These are phyloP conservation scores for Zaprionus kolodkinae DNA, from an alignment of 1,140 invertebrate genomes.

Conservation along the genomic window DNA sequence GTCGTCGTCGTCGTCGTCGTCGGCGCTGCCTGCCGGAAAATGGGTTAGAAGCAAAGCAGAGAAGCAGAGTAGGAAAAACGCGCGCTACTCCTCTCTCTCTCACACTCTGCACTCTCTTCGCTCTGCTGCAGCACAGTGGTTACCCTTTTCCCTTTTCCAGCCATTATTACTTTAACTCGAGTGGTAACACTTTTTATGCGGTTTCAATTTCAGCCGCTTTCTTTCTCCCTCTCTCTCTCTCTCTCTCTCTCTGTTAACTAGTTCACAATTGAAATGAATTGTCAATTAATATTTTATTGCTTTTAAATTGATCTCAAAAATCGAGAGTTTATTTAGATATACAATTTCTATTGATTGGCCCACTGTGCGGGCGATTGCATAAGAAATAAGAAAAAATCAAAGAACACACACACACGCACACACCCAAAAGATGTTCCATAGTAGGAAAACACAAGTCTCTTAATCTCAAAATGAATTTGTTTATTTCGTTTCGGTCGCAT, in stretches of 20 bases:
- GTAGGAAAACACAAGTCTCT: conserved; percentile 30
- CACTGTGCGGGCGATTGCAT: conserved; percentile 76
- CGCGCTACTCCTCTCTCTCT: too few species aligned
- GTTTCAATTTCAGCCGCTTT: conserved; percentile 40
- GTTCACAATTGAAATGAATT: conserved; percentile 69
- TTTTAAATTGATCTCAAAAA: conserved; percentile 66
- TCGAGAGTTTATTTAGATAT: conserved; percentile 28
- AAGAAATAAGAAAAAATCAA: conserved; percentile 69
- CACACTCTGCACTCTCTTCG: neutral
- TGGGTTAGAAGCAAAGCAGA: conserved; percentile 55
- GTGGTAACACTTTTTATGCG: conserved; percentile 34
- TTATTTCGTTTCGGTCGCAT: conserved; percentile 67
- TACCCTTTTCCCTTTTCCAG: conserved; percentile 50
- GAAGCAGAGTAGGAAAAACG: conserved; percentile 27
- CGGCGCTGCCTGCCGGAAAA: conserved; percentile 50
- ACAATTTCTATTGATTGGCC: conserved; percentile 17
- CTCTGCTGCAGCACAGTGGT: conserved; percentile 65
- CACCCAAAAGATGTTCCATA: conserved; percentile 8
- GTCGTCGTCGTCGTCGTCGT: conserved; percentile 17
- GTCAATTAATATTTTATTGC: conserved; percentile 77
- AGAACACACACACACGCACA: neutral
- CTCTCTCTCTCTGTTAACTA: conserved; percentile 21
- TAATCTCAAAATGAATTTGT: conserved; percentile 76
- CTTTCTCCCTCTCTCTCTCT: conserved; percentile 1
- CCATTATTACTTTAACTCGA: conserved; percentile 44